Base-by-base conservation (phyloP, 1,140 invertebrate genomes). In the Metopolophium dirhodum region DNA sequence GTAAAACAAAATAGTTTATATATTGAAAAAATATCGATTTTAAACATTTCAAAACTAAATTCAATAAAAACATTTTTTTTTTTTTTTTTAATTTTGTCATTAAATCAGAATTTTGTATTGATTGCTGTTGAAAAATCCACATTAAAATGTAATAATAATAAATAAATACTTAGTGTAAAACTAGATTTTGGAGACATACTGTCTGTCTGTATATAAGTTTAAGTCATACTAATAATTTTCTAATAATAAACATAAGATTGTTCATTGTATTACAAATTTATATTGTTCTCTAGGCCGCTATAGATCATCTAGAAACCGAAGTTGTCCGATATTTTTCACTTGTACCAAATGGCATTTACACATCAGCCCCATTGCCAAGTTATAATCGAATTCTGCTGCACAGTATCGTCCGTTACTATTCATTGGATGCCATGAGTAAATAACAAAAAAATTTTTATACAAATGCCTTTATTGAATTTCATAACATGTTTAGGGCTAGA, bases 391-490 rank as follows among this genome's bases (percentile, higher is more conserved):
- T 92, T 14, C 47, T 92, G 26, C 51, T 92, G 2, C 91, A 92
- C 54, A 83, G 91, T 83, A 92, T 92, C 23, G 91, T 85, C 14
- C 91, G 91, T 92, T 92, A 92, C 77, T 92, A 92, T 41, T 92
- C 91, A 54, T 51, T 92, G 35, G 77, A 92, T 92, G 91, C 91
- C 2, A 83, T 37, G 51, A 92, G 91, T 92, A 92, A 92, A 51
- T 87, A 47, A 85, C n/a, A 82, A 77, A 83, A 45, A 86, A 45
- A 49, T 41, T 30, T 7, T 54, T 54, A 22, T 22, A 23, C 22
- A 22, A 54, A 54, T 54, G 3, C 30, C 30, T 68, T 61, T 30
- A 61, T 26, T 61, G 26, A 30, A 9, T 61, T 61, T 30, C 6
- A 26, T 61, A 61, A 26, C 0, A 26, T 61, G 8, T 26, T 61